Evolutionary conservation across 2,797 vertebrate species (phyloP).

Genomic region (Limosa lapponica): DNA sequence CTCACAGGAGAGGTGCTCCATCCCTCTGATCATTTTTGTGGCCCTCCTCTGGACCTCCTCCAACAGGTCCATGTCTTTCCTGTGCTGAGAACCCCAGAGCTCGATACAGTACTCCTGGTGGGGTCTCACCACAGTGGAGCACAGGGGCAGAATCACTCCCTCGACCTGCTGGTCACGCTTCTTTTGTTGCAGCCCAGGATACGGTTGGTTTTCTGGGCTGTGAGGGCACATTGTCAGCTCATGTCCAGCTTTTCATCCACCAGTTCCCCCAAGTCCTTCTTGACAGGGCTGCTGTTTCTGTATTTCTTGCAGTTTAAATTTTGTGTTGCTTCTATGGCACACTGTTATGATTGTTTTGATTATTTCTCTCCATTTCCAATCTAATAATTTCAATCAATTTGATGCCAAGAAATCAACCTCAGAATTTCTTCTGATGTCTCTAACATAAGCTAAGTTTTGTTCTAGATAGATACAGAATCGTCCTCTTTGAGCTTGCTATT

Average conservation of each 20-base stretch:
- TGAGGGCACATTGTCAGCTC: not conserved
- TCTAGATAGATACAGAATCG: not conserved
- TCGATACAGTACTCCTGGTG: not conserved
- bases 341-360: not conserved
- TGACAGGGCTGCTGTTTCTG: not conserved
- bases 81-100: not conserved
- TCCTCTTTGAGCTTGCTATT: not conserved
- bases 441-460: constrained; percentile 30
- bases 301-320: not conserved
- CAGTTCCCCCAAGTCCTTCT: not conserved
- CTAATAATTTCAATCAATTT: not conserved
- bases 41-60: not conserved
- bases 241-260: not conserved
- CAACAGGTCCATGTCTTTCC: not conserved
- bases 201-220: not conserved
- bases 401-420: not conserved
- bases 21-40: not conserved
- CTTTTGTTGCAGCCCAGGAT: not conserved
- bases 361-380: not conserved
- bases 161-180: not conserved
- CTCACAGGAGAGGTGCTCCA: not conserved
- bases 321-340: not conserved
- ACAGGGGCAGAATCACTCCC: not conserved
- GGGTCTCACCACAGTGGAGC: not conserved
- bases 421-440: not conserved